These are phyloP conservation scores for Porites australiensis DNA, from an alignment of 64 coral and sea anemone genomes.

Conservation along the genomic window DNA sequence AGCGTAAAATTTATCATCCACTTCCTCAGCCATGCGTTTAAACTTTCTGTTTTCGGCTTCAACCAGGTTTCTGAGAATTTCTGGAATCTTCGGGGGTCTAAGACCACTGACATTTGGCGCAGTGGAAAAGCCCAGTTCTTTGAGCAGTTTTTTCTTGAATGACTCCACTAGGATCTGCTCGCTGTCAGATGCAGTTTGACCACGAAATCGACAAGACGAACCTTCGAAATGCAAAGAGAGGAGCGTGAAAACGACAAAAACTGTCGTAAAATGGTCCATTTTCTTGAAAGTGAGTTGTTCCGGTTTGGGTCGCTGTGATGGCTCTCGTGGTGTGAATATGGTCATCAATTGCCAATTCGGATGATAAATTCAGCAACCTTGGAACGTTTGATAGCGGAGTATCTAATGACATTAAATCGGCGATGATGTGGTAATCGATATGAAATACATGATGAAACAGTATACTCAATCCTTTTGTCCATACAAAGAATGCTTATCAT, in stretches of 20 bases:
- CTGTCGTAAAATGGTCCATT: slow-evolving; percentile 18
- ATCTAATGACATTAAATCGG: background rate
- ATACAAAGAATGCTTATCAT: background rate
- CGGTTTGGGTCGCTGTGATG: no score
- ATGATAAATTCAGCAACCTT: no score
- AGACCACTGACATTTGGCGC: background rate
- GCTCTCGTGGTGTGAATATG: background rate
- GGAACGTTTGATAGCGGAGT: background rate
- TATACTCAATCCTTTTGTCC: background rate
- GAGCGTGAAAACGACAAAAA: background rate
- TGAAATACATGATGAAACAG: background rate
- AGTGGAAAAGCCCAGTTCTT: slow-evolving; percentile 17
- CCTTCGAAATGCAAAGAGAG: background rate
- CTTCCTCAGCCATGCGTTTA: background rate
- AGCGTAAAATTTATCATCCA: background rate
- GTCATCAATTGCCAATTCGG: no score
- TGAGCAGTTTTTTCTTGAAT: slow-evolving; percentile 41
- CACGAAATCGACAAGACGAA: background rate
- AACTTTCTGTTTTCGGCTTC: background rate
- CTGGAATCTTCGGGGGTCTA: slow-evolving; percentile 1
- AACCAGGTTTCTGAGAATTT: background rate
- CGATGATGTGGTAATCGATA: background rate
- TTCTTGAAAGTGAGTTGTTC: background rate
- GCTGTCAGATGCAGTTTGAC: background rate
- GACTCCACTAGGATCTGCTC: background rate